phyloP scores from a whole-genome alignment of 2,888 invertebrate species.

The Scaptodrosophila latifasciaeformis region DNA sequence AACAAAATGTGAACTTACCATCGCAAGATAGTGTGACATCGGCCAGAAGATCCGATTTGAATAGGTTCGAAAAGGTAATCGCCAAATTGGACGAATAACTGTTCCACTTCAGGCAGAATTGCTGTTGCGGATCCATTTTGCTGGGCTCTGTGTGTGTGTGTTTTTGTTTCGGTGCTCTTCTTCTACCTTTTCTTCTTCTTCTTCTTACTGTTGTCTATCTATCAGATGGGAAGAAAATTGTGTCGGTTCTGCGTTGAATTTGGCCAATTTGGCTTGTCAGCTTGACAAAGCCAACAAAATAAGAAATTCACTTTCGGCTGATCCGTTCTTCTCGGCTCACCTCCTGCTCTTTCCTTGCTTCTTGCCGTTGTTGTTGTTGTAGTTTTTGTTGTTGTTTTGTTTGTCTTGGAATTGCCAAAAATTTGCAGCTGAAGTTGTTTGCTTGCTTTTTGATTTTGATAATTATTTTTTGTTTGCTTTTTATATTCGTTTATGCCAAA shows the following conservation, averaged over 20 bases:
- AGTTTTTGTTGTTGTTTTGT: slow-evolving; percentile 31
- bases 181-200: neutral
- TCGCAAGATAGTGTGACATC: slow-evolving; percentile 95
- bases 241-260: slow-evolving; percentile 4
- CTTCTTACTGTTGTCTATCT: neutral
- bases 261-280: neutral
- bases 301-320: neutral
- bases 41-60: slow-evolving; percentile 93
- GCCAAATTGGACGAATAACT: slow-evolving; percentile 95
- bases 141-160: no score
- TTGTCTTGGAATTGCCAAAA: no score
- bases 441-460: slow-evolving; percentile 17
- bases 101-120: slow-evolving; percentile 97
- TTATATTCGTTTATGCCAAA: slow-evolving; percentile 43
- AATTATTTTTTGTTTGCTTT: neutral
- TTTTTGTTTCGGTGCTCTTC: no score
- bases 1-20: no score
- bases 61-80: slow-evolving; percentile 92
- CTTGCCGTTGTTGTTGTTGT: slow-evolving; percentile 9
- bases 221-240: neutral
- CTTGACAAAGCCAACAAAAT: no score
- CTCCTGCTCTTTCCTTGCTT: slow-evolving; percentile 2
- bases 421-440: no score
- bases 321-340: slow-evolving; percentile 18
- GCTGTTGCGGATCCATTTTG: slow-evolving; percentile 93